Percentiles rank a stretch among this genome's conserved stretches.
phyloP scores from a whole-genome alignment of 2,888 invertebrate genomes.

The Torymus aiolomorphi region DNA sequence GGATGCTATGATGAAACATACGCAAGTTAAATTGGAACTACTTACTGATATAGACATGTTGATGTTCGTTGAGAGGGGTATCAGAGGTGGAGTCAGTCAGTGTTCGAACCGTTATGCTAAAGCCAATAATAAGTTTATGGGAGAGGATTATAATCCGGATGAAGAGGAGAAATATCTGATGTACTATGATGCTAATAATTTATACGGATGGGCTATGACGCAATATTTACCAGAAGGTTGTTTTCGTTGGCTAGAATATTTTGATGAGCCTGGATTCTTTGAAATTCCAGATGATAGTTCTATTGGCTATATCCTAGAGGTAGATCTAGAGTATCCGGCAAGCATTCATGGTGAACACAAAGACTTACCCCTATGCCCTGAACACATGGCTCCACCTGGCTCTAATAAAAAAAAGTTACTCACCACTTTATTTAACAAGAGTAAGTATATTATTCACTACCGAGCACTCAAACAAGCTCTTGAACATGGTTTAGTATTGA shows the following conservation, averaged over 20 bases:
- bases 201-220: slow-evolving; percentile 35
- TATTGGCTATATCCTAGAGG: slow-evolving; percentile 30
- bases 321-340: slow-evolving; percentile 35
- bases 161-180: too few species aligned
- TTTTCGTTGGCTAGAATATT: slow-evolving; percentile 28
- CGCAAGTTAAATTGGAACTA: too few species aligned
- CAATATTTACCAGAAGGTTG: slow-evolving; percentile 26
- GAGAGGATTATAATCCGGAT: too few species aligned
- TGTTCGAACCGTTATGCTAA: too few species aligned
- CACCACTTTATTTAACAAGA: slow-evolving; percentile 61
- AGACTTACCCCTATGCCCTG: slow-evolving; percentile 60
- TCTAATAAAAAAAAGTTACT: slow-evolving; percentile 60
- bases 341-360: slow-evolving; percentile 21
- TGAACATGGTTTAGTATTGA: slow-evolving; percentile 60
- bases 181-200: too few species aligned
- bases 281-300: neutral
- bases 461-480: slow-evolving; percentile 66
- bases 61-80: too few species aligned
- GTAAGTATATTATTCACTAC: slow-evolving; percentile 69
- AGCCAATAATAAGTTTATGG: too few species aligned
- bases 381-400: slow-evolving; percentile 58
- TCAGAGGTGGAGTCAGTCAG: too few species aligned
- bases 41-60: too few species aligned
- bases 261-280: neutral
- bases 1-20: too few species aligned